A percentile compares a stretch with the other conserved stretches of the same genome.
Conservation (phyloP, 2,888 invertebrate genomes). For the Clistopyga incitator region DNA sequence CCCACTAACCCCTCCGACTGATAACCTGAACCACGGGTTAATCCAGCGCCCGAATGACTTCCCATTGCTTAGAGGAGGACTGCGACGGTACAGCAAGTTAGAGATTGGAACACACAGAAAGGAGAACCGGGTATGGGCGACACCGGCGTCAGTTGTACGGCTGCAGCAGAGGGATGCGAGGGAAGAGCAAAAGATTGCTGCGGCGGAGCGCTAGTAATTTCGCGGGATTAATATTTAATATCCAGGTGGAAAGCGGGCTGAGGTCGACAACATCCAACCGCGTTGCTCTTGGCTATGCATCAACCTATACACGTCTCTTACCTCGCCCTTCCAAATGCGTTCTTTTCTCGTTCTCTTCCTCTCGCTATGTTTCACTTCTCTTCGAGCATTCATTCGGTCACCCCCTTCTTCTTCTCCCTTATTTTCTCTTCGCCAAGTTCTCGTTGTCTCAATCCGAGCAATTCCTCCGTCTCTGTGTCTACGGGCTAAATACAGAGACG, state of each 20-base stretch:
- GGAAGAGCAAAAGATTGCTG: conserved; percentile 74
- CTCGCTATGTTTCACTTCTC: conserved; percentile 37
- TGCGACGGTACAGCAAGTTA: conserved; percentile 50
- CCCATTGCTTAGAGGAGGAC: conserved; percentile 77
- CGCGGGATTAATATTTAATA: conserved; percentile 84
- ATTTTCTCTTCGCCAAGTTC: conserved; percentile 56
- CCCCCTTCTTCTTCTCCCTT: conserved; percentile 39
- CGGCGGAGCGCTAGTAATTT: conserved; percentile 80
- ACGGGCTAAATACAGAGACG: conserved; percentile 17
- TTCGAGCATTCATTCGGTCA: conserved; percentile 7
- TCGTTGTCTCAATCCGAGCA: conserved; percentile 42
- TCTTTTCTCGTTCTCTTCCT: conserved; percentile 35
- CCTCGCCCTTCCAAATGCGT: conserved; percentile 44
- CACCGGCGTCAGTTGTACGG: conserved; percentile 66
- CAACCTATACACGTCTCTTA: conserved; percentile 12
- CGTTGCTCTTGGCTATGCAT: conserved; percentile 26
- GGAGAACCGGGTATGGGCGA: conserved; percentile 63
- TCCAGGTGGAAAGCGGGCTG: conserved; percentile 69
- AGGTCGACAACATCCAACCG: conserved; percentile 32
- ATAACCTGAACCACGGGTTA: conserved; percentile 82
- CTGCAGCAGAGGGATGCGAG: conserved; percentile 64
- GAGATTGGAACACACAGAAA: conserved; percentile 71
- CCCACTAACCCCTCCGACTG: conserved; percentile 73
- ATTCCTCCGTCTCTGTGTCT: conserved; percentile 39
- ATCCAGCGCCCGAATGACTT: conserved; percentile 82